These are phyloP conservation scores for Syrista parreyssii DNA, from an alignment of 2,888 invertebrate genomes.

Conservation along the genomic window DNA sequence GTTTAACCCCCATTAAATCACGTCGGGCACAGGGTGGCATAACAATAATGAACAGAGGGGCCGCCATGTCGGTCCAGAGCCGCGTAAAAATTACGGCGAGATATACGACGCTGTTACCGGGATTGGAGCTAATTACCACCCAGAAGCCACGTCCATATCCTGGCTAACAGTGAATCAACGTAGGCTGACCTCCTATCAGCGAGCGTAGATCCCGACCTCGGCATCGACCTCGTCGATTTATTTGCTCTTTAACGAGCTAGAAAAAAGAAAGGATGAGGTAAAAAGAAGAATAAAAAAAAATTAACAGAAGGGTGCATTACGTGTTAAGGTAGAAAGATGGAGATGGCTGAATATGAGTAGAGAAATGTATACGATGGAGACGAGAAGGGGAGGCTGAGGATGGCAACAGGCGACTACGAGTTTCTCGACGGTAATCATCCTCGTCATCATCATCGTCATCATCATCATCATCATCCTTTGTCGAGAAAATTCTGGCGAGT, in stretches of 20 bases:
- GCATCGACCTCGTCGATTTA: slow-evolving; percentile 51
- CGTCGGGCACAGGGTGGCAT: slow-evolving; percentile 25
- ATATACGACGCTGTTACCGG: slow-evolving; percentile 60
- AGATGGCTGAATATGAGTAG: not conserved
- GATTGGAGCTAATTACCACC: slow-evolving; percentile 63
- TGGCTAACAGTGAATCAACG: slow-evolving; percentile 49
- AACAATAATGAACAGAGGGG: slow-evolving; percentile 53
- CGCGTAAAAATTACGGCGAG: slow-evolving; percentile 53
- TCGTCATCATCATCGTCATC: slow-evolving; percentile 32
- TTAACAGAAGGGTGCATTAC: not conserved
- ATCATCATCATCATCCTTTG: slow-evolving; percentile 29
- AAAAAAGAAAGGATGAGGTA: slow-evolving; percentile 26
- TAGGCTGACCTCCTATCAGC: slow-evolving; percentile 50
- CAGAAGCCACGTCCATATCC: slow-evolving; percentile 55
- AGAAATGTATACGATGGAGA: slow-evolving; percentile 7
- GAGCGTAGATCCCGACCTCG: slow-evolving; percentile 43
- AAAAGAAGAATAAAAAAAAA: not conserved
- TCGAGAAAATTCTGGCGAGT: not conserved
- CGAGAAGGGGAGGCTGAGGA: slow-evolving; percentile 11
- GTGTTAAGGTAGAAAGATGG: not conserved
- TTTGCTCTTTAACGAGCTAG: slow-evolving; percentile 51
- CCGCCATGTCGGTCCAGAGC: slow-evolving; percentile 44
- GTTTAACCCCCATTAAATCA: slow-evolving; percentile 23
- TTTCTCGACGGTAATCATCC: slow-evolving; percentile 26
- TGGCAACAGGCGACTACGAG: slow-evolving; percentile 13